Percentiles rank a stretch among this genome's conserved stretches.
These are phyloP conservation scores for Sycophaga agraensis DNA, from an alignment of 1,140 invertebrate species.

Conservation along the genomic window DNA sequence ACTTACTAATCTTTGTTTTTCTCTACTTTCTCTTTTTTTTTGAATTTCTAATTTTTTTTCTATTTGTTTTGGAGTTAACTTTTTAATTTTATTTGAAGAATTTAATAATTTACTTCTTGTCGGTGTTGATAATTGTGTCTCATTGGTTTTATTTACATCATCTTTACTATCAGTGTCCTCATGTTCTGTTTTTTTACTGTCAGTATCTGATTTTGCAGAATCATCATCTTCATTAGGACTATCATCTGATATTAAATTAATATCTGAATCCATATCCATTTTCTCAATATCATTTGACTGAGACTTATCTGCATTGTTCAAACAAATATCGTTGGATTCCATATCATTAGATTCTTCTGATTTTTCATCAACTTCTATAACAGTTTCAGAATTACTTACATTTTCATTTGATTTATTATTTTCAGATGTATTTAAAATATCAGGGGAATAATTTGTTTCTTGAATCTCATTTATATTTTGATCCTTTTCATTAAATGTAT, in stretches of 20 bases:
- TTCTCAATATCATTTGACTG: not conserved
- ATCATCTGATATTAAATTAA: conserved; percentile 21
- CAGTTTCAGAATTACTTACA: conserved; percentile 29
- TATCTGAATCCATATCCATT: conserved; percentile 27
- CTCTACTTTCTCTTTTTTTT: conserved; percentile 62
- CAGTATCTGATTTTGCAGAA: conserved; percentile 34
- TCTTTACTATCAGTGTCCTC: conserved; percentile 21
- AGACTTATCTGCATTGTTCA: not conserved
- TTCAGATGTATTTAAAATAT: conserved; percentile 25
- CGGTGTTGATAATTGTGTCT: conserved; percentile 30
- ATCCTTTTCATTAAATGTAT: conserved; percentile 27
- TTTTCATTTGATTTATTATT: conserved; percentile 31
- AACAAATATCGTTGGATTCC: not conserved
- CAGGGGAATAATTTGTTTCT: not conserved
- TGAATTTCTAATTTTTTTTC: conserved; percentile 53
- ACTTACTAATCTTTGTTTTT: conserved; percentile 56
- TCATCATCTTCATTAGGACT: conserved; percentile 2
- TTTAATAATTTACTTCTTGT: conserved; percentile 23
- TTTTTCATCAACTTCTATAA: not conserved
- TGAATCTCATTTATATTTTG: not conserved
- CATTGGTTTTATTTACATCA: conserved; percentile 4
- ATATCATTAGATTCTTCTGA: not conserved
- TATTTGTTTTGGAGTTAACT: conserved; percentile 48
- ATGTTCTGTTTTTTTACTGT: conserved; percentile 46
- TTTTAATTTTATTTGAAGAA: conserved; percentile 32